phyloP scores from a whole-genome alignment of 2,113 vertebrate species.

The Coracopsis vasa region DNA sequence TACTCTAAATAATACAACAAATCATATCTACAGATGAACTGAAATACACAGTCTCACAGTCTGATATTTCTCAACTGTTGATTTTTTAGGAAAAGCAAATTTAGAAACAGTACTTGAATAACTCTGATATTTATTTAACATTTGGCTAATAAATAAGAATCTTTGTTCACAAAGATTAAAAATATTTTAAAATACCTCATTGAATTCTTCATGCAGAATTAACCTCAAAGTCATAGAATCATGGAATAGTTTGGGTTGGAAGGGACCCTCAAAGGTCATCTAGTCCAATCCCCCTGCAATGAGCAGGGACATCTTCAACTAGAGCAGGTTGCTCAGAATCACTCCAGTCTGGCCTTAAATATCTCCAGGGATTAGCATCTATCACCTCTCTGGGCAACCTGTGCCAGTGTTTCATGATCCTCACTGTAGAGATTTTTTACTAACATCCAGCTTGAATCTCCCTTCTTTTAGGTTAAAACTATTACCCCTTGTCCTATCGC shows the following conservation, averaged over 20 bases:
- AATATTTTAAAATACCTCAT: not conserved
- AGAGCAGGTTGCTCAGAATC: not conserved
- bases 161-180: not conserved
- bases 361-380: not conserved
- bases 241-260: not conserved
- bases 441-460: not conserved
- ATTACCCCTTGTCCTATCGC: not conserved
- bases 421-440: not conserved
- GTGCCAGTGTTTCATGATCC: not conserved
- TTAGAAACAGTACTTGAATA: not conserved
- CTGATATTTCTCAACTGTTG: constrained; percentile 7
- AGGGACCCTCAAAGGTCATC: not conserved
- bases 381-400: not conserved
- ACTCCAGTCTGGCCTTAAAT: not conserved
- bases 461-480: not conserved
- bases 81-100: not conserved
- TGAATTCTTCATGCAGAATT: not conserved
- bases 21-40: not conserved
- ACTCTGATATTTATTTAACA: constrained; percentile 27
- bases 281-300: not conserved
- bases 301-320: not conserved
- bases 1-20: not conserved
- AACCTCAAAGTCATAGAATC: not conserved
- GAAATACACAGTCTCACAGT: not conserved
- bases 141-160: constrained; percentile 29